A percentile compares a stretch with the other conserved stretches of the same genome.
Evolutionary conservation across 2,888 invertebrate species (phyloP).

Genomic region (Calliphora vomitoria): DNA sequence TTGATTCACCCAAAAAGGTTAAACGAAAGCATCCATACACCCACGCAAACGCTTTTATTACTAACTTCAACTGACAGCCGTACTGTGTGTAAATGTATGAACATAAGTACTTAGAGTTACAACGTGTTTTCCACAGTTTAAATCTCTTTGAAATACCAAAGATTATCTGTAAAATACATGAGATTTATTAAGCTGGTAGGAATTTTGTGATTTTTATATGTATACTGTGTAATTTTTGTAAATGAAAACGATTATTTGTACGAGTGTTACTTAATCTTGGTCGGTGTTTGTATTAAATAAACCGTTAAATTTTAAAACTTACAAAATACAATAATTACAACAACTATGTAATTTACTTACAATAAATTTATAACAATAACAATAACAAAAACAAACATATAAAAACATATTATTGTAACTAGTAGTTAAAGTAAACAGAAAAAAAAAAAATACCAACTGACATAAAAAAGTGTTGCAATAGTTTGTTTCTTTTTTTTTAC

Average conservation of each 20-base stretch:
- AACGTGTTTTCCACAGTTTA: too few relatives aligned
- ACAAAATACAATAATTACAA: constrained; percentile 27
- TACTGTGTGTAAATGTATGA: too few relatives aligned
- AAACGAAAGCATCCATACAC: too few relatives aligned
- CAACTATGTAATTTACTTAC: neutral
- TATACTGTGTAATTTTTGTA: constrained; percentile 1
- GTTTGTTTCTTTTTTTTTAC: constrained; percentile 22
- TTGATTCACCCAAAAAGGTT: too few relatives aligned
- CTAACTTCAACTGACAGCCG: too few relatives aligned
- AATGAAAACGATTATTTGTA: constrained; percentile 17
- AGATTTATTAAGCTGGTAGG: neutral
- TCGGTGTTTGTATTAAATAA: neutral
- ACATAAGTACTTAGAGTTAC: neutral
- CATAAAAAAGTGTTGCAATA: constrained; percentile 56
- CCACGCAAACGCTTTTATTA: too few relatives aligned
- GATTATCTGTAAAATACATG: neutral
- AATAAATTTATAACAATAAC: neutral
- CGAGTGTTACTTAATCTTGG: neutral
- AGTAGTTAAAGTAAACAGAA: constrained; percentile 2
- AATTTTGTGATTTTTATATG: neutral
- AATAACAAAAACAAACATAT: constrained; percentile 1
- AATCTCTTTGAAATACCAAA: neutral
- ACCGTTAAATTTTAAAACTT: constrained; percentile 1
- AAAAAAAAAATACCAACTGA: constrained; percentile 23
- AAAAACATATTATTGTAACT: neutral